A percentile compares a stretch with the other conserved stretches of the same genome.
Conservation (phyloP, 2,113 vertebrate genomes). For the Phalacrocorax carbo region DNA sequence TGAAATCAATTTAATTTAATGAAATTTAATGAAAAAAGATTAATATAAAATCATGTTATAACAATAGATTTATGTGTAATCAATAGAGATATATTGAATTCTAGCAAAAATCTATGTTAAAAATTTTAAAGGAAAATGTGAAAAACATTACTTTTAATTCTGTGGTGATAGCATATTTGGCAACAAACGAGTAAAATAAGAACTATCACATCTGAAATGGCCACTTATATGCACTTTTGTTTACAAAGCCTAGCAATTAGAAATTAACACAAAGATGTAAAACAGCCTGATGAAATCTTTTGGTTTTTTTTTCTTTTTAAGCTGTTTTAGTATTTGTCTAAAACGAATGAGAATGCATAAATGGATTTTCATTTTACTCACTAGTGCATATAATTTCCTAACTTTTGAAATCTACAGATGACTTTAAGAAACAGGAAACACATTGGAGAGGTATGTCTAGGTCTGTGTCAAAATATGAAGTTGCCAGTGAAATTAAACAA, state of each 20-base stretch:
- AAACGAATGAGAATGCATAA: neutral
- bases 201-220: neutral
- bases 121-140: neutral
- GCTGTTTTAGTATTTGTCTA: neutral
- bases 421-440: neutral
- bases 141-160: neutral
- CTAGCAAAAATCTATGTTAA: neutral
- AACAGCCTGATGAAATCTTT: neutral
- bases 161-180: neutral
- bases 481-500: neutral
- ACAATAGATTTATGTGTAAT: neutral
- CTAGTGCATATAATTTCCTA: neutral
- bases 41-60: neutral
- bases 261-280: neutral
- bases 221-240: neutral
- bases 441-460: neutral
- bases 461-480: neutral
- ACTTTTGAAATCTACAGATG: neutral
- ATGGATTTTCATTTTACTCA: neutral
- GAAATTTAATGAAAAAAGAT: neutral
- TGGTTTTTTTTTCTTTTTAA: neutral
- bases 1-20: too few relatives aligned
- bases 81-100: neutral
- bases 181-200: neutral
- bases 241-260: neutral